Evolutionary conservation across 2,797 vertebrate genomes (phyloP).

Genomic region (Myiothlypis coronata): DNA sequence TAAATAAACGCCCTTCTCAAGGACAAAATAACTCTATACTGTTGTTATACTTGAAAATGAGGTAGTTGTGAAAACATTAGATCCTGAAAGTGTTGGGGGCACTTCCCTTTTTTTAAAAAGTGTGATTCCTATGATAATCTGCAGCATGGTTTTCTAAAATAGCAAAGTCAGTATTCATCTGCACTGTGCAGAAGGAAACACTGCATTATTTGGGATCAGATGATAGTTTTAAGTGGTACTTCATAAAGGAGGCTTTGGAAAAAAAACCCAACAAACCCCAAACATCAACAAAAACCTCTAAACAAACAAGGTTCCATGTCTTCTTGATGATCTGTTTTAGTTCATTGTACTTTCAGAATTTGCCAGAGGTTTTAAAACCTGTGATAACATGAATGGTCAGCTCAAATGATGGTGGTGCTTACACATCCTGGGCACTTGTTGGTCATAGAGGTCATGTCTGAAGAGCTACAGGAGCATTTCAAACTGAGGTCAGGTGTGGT

Average conservation of each 20-base stretch:
- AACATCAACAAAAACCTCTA: not conserved
- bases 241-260: not conserved
- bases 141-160: not conserved
- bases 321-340: not conserved
- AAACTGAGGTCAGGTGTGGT: not conserved
- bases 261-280: rapidly evolving
- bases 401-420: not conserved
- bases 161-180: not conserved
- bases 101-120: not conserved
- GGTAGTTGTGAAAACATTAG: not conserved
- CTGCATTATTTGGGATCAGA: not conserved
- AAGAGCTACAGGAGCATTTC: not conserved
- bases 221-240: not conserved
- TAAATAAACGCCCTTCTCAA: not conserved
- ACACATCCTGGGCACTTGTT: not conserved
- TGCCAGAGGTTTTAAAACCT: not conserved
- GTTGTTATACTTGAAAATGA: not conserved
- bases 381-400: not conserved
- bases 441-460: not conserved
- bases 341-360: not conserved
- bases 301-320: not conserved
- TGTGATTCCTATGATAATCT: not conserved
- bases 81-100: not conserved
- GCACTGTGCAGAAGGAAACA: not conserved
- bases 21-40: not conserved